These are phyloP conservation scores for Drosophila pseudotalamancana DNA, from an alignment of 2,888 invertebrate genomes.

Conservation along the genomic window DNA sequence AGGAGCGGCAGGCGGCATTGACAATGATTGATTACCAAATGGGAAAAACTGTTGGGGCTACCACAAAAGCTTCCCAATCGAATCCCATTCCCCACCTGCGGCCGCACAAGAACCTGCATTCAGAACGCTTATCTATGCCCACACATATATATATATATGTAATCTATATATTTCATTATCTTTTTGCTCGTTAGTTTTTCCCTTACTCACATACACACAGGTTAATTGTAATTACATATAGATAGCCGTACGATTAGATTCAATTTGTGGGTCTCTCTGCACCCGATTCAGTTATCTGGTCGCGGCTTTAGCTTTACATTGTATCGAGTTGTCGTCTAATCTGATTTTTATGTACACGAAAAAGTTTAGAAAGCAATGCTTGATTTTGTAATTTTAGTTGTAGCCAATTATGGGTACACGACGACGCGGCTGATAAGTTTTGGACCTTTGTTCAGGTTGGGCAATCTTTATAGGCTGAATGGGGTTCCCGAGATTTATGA, in stretches of 20 bases:
- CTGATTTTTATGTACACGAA: constrained; percentile 61
- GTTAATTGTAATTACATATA: constrained; percentile 78
- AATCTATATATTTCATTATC: constrained; percentile 75
- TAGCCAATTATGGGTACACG: constrained; percentile 62
- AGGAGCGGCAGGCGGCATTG: constrained; percentile 69
- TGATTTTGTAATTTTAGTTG: constrained; percentile 75
- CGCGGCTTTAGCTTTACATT: constrained; percentile 42
- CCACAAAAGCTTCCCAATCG: constrained; percentile 50
- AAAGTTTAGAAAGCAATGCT: constrained; percentile 25
- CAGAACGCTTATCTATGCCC: constrained; percentile 27
- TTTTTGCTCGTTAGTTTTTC: constrained; percentile 66
- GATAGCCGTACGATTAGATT: constrained; percentile 77
- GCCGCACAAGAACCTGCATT: constrained; percentile 37
- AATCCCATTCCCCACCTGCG: constrained; percentile 33
- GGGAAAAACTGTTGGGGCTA: constrained; percentile 61
- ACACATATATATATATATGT: constrained; percentile 12
- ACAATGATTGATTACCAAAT: constrained; percentile 82
- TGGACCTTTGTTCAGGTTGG: constrained; percentile 24
- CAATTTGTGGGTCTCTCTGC: constrained; percentile 60
- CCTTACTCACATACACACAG: constrained; percentile 27
- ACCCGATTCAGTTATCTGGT: constrained; percentile 39
- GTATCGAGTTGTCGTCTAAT: constrained; percentile 50
- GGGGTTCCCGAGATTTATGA: constrained; percentile 70
- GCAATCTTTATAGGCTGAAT: constrained; percentile 17
- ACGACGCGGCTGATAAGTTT: constrained; percentile 29